Evolutionary conservation across 2,797 vertebrate species (phyloP), one percentile per base, ranked within the genome.

Genomic region (Poeciliopsis paucimaculata): DNA sequence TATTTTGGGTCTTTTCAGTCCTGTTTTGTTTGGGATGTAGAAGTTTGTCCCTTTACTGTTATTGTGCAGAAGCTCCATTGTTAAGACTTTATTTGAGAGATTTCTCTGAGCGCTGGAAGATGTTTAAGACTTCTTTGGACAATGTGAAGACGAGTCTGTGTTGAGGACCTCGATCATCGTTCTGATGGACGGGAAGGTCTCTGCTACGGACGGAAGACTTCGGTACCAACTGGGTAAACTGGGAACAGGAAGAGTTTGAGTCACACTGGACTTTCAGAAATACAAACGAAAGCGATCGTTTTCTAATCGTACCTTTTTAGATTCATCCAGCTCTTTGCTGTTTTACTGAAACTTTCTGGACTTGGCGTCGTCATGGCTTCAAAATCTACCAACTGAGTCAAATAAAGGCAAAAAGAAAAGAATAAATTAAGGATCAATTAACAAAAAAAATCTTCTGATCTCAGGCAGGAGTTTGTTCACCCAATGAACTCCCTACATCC

Each of bases 101-200:
- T 73, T 55, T 13, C 4, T 74, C 64, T 71, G 62, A 18, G 1
- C 34, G 0, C 20, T 20, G 11, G 68, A 79, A 62, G 79, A 2
- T 4, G 10, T 70, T 86, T 94, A 95, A 89, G 96, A 96, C 94
- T 97, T 97, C 93, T 97, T 97, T 53, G 97, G 94, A 95, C 98
- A 99, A 82, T 96, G 96, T 77, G 95, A 96, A 23, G 97, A 95
- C 0, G 98, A 95, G 89, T 99, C 97, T 62, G 98, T 97, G 92
- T 98, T 99, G 83, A 99, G 96, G 86, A 97, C 98, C 95, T 99
- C 98, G 20, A 99, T 97, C 97, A 98, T 98, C 0, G 96, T 97
- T 94, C 98, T 96, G 87, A 96, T 92, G 0, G 97, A 98, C 46
- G 98, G 97, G 92, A 99, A 99, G 31, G 96, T 96, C 95, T 99